Conservation (phyloP, 2,113 vertebrate genomes). For the Thymallus thymallus region DNA sequence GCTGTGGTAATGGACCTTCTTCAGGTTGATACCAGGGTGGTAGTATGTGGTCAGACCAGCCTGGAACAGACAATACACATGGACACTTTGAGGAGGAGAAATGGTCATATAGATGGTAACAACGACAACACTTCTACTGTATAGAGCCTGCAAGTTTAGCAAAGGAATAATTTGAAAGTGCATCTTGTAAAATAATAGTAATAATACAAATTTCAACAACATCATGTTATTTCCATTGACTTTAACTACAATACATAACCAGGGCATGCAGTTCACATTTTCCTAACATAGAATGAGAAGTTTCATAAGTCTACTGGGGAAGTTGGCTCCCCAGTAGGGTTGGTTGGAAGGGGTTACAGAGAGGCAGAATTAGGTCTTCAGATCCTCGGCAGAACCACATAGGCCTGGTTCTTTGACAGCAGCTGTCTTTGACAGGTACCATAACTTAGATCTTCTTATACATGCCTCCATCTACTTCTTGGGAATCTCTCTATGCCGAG, state of each 20-base stretch:
- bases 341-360: neutral
- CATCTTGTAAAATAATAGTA: no score
- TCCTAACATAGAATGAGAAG: no score
- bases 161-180: no score
- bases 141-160: no score
- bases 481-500: neutral
- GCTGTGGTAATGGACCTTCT: slow-evolving; percentile 94
- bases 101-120: no score
- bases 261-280: no score
- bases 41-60: slow-evolving; percentile 96
- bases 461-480: neutral
- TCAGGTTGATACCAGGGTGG: slow-evolving; percentile 96
- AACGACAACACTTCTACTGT: no score
- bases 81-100: neutral
- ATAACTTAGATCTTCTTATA: slow-evolving; percentile 1
- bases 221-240: no score
- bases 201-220: no score
- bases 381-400: slow-evolving; percentile 12
- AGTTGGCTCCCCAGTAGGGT: neutral
- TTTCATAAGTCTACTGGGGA: no score
- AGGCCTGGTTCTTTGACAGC: slow-evolving; percentile 11
- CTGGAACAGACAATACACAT: slow-evolving; percentile 63
- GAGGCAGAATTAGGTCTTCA: slow-evolving; percentile 32
- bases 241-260: no score
- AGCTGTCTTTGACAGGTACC: slow-evolving; percentile 11